These are phyloP conservation scores for Oxyura jamaicensis DNA, from an alignment of 2,113 vertebrate genomes.

Conservation along the genomic window DNA sequence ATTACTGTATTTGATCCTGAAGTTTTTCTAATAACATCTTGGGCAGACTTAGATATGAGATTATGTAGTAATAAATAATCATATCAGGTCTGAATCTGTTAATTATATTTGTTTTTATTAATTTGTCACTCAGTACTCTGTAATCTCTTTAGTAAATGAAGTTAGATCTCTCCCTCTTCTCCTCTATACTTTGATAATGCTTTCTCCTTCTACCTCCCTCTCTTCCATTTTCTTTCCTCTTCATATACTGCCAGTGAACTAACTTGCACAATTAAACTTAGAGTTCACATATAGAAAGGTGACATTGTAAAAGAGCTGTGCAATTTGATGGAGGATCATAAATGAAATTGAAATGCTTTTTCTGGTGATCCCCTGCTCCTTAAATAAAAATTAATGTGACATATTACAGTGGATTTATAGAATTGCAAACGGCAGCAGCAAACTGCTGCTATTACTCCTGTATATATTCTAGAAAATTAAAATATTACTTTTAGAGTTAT, in stretches of 20 bases:
- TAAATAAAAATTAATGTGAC: conserved; percentile 57
- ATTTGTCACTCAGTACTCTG: neutral
- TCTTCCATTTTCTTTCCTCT: neutral
- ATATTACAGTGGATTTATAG: neutral
- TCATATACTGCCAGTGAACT: neutral
- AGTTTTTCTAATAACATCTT: neutral
- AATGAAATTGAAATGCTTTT: conserved; percentile 21
- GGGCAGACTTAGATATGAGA: neutral
- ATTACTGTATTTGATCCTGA: neutral
- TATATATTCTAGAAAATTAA: neutral
- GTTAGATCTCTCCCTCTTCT: neutral
- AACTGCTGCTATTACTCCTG: neutral
- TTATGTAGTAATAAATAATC: neutral
- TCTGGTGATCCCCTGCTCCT: neutral
- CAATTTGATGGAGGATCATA: neutral
- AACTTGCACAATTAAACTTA: neutral
- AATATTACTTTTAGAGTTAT: neutral
- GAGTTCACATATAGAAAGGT: neutral
- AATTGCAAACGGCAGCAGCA: neutral
- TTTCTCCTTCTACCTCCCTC: neutral
- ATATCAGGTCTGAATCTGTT: neutral
- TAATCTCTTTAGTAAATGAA: neutral
- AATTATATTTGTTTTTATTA: neutral
- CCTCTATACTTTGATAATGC: neutral
- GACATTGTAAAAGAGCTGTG: conserved; percentile 4